A percentile compares a stretch with the other conserved stretches of the same genome.
phyloP scores from a whole-genome alignment of 37 sponge, comb jelly and placozoan genomes.

The Hormiphora californensis region DNA sequence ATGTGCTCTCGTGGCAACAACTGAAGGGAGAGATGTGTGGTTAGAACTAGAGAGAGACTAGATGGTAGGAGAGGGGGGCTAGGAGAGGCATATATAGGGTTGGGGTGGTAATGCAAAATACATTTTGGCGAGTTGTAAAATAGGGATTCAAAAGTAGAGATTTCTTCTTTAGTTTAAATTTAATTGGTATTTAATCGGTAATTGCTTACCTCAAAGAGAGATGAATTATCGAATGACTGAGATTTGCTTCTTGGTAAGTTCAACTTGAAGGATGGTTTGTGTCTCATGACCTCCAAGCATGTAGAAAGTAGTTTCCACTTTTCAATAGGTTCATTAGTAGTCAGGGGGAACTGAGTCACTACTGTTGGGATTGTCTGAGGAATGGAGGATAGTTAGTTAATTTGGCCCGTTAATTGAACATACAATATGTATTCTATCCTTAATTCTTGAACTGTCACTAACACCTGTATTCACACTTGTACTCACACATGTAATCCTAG shows the following conservation, averaged over 20 bases:
- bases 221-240: background rate
- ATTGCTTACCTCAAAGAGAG: conserved; percentile 41
- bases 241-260: background rate
- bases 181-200: background rate
- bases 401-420: too few relatives aligned
- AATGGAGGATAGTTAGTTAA: too few relatives aligned
- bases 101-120: too few relatives aligned
- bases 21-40: background rate
- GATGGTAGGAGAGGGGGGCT: too few relatives aligned
- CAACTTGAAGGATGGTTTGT: background rate
- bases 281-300: background rate
- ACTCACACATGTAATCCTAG: background rate
- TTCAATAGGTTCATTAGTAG: background rate
- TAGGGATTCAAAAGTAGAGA: background rate
- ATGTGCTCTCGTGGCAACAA: conserved; percentile 18
- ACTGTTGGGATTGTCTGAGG: too few relatives aligned
- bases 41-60: too few relatives aligned
- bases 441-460: background rate
- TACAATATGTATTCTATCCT: too few relatives aligned
- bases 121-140: too few relatives aligned
- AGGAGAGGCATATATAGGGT: too few relatives aligned
- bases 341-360: background rate
- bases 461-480: background rate
- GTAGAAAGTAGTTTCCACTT: background rate
- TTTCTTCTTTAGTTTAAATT: background rate